phyloP scores from a whole-genome alignment of 1,140 invertebrate genomes.

The Drosophila paulistorum region DNA sequence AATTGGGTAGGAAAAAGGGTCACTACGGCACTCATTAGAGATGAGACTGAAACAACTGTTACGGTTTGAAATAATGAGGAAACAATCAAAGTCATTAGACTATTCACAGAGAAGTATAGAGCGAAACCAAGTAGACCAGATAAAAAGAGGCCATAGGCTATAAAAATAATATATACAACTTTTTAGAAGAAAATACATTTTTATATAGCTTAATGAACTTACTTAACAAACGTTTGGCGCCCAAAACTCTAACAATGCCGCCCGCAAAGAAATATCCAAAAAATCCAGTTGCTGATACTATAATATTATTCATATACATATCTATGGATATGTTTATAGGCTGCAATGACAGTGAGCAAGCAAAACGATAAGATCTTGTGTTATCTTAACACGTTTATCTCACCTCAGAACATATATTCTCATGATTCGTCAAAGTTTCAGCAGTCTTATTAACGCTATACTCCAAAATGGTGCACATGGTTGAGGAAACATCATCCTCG shows the following conservation, averaged over 20 bases:
- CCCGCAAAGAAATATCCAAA: slow-evolving; percentile 84
- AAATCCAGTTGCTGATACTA: slow-evolving; percentile 84
- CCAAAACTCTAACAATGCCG: slow-evolving; percentile 82
- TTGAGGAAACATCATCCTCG: slow-evolving; percentile 41
- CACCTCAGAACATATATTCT: slow-evolving; percentile 54
- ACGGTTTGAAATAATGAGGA: slow-evolving; percentile 59
- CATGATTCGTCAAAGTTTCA: slow-evolving; percentile 48
- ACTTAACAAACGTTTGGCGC: slow-evolving; percentile 83
- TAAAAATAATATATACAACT: background rate
- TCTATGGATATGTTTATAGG: slow-evolving; percentile 78
- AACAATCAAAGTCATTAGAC: slow-evolving; percentile 73
- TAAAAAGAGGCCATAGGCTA: slow-evolving; percentile 80
- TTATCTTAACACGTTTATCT: background rate
- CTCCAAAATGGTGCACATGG: slow-evolving; percentile 75
- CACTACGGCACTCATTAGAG: slow-evolving; percentile 69
- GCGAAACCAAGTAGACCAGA: slow-evolving; percentile 75
- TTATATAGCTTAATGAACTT: slow-evolving; percentile 11
- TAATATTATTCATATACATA: slow-evolving; percentile 85
- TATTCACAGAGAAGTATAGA: slow-evolving; percentile 83
- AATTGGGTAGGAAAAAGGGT: slow-evolving; percentile 76
- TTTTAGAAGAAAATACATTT: background rate
- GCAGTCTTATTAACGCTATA: slow-evolving; percentile 74
- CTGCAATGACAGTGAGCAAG: slow-evolving; percentile 17
- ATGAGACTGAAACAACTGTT: slow-evolving; percentile 58
- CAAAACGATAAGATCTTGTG: slow-evolving; percentile 13